Conservation (phyloP, 2,888 invertebrate genomes). For the Celastrina argiolus region DNA sequence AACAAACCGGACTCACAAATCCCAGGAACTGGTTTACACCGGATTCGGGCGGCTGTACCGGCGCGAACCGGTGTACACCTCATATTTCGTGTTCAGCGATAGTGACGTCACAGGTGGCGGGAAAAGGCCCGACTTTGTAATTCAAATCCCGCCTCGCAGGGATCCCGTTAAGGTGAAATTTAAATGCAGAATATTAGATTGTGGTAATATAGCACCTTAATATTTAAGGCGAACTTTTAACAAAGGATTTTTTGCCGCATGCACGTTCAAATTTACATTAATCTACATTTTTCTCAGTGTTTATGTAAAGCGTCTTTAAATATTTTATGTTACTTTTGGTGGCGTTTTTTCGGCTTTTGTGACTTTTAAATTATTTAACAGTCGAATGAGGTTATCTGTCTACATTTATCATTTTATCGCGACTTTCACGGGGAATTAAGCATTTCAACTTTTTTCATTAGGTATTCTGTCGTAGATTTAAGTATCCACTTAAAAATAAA, state of each 20-base stretch:
- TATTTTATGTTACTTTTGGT: neutral
- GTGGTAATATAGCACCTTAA: conserved; percentile 50
- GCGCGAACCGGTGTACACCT: conserved; percentile 19
- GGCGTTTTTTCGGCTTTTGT: conserved; percentile 1
- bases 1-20: conserved; percentile 20
- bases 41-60: neutral
- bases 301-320: conserved; percentile 16
- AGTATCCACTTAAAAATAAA: neutral
- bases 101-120: conserved; percentile 45
- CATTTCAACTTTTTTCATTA: conserved; percentile 5
- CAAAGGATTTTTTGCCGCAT: conserved; percentile 29
- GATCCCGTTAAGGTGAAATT: conserved; percentile 59
- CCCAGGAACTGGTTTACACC: conserved; percentile 9
- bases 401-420: conserved; percentile 7
- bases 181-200: conserved; percentile 65
- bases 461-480: neutral
- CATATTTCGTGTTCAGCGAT: conserved; percentile 30
- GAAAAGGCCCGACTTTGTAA: conserved; percentile 67
- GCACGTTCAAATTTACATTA: conserved; percentile 21
- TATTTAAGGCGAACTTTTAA: conserved; percentile 38
- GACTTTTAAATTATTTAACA: conserved; percentile 2
- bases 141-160: conserved; percentile 56
- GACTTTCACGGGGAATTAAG: neutral
- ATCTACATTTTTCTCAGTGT: conserved; percentile 19
- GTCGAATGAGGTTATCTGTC: conserved; percentile 2